These are phyloP conservation scores for Castor canadensis DNA, from an alignment of 2,113 vertebrate species.

Conservation along the genomic window DNA sequence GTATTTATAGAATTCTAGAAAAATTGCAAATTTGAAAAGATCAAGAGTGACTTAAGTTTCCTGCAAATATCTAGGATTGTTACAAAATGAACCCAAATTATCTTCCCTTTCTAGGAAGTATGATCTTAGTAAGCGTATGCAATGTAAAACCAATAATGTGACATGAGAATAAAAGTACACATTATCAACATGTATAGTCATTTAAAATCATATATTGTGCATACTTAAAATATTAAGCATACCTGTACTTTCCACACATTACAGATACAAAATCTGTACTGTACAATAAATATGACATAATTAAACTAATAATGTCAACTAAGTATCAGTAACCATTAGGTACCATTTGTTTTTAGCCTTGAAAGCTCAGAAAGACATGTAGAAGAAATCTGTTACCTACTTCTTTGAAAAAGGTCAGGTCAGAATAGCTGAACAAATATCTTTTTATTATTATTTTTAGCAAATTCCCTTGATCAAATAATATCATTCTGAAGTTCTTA, in stretches of 20 bases:
- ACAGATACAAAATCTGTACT: not conserved
- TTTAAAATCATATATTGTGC: not conserved
- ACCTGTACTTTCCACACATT: not conserved
- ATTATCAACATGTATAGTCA: not conserved
- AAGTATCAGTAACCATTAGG: constrained; percentile 29
- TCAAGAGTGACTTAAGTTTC: not conserved
- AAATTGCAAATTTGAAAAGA: not conserved
- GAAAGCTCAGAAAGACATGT: not conserved
- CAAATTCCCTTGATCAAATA: constrained; percentile 8
- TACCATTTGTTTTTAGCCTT: not conserved
- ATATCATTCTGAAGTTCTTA: constrained; percentile 20
- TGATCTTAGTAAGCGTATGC: not conserved
- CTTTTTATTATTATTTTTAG: constrained; percentile 42
- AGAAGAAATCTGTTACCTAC: not conserved
- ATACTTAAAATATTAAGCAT: not conserved
- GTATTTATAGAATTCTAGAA: constrained; percentile 29
- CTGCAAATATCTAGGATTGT: not conserved
- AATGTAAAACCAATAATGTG: not conserved
- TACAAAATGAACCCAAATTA: constrained; percentile 6
- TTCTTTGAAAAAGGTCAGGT: constrained; percentile 3
- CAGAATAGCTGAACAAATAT: constrained; percentile 34
- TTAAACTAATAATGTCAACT: not conserved
- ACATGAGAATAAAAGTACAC: not conserved
- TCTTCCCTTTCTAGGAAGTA: not conserved
- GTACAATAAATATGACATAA: not conserved